A percentile compares a stretch with the other conserved stretches of the same genome.
Evolutionary conservation across 1,140 invertebrate species (phyloP).

Genomic region (Bathynomus jamesi): DNA sequence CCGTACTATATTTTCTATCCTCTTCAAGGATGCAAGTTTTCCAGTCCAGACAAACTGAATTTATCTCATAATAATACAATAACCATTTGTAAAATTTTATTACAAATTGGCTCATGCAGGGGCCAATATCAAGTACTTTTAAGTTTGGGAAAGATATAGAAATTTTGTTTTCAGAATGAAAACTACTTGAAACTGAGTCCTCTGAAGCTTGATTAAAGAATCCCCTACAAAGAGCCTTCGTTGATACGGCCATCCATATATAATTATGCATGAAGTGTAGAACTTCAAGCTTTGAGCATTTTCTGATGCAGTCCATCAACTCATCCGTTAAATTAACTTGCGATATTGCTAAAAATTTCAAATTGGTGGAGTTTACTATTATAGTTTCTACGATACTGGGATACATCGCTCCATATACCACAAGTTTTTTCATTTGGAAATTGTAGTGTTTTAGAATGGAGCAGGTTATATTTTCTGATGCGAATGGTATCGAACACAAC

Average conservation of each 20-base stretch:
- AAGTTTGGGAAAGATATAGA: background rate
- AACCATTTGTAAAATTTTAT: background rate
- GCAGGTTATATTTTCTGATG: background rate
- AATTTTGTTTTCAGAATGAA: background rate
- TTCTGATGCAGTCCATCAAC: background rate
- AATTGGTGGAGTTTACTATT: background rate
- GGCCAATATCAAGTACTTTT: background rate
- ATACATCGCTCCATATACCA: background rate
- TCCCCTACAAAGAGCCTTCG: background rate
- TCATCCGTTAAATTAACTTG: background rate
- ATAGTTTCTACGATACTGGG: background rate
- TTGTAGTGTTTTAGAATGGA: background rate
- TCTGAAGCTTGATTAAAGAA: background rate
- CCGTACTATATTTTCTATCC: background rate
- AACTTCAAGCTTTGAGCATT: background rate
- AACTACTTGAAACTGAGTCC: background rate
- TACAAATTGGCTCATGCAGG: background rate
- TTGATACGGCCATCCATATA: background rate
- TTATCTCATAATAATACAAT: background rate
- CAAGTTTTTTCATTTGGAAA: background rate
- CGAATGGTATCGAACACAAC: background rate
- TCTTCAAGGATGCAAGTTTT: background rate
- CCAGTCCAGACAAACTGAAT: background rate
- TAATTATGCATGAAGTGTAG: background rate
- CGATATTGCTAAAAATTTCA: background rate